phyloP scores from a whole-genome alignment of 2,113 vertebrate species.

The Trinectes maculatus region DNA sequence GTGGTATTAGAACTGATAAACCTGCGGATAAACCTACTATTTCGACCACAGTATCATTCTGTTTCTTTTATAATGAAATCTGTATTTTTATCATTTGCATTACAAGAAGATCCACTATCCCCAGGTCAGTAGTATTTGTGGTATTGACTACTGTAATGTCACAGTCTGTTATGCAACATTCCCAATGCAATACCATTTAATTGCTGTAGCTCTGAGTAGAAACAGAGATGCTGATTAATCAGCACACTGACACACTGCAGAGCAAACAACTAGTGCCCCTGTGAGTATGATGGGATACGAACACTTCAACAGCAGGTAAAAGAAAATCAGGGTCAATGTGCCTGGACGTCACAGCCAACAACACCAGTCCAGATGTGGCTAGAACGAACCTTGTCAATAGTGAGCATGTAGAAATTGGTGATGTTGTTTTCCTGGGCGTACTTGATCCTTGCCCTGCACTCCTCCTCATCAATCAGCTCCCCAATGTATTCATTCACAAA shows the following conservation, averaged over 20 bases:
- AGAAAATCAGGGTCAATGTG: too few species aligned
- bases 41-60: too few species aligned
- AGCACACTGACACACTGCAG: slow-evolving; percentile 12
- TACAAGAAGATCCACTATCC: background rate
- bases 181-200: slow-evolving; percentile 83
- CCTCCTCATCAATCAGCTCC: slow-evolving; percentile 96
- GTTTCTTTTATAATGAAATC: too few species aligned
- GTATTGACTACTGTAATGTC: slow-evolving; percentile 77
- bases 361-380: too few species aligned
- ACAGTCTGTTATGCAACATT: slow-evolving; percentile 67
- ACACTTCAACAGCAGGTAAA: too few species aligned
- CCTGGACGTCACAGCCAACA: too few species aligned
- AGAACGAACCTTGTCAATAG: slow-evolving; percentile 92
- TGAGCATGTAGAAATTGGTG: slow-evolving; percentile 98
- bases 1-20: too few species aligned
- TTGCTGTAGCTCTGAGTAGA: slow-evolving; percentile 78
- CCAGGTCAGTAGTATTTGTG: slow-evolving; percentile 40
- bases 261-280: slow-evolving; percentile 23
- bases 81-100: background rate
- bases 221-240: slow-evolving; percentile 28
- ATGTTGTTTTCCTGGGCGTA: slow-evolving; percentile 96
- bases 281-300: too few species aligned
- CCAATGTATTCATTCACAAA: slow-evolving; percentile 99
- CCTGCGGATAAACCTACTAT: too few species aligned
- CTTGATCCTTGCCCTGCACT: slow-evolving; percentile 93